phyloP scores from a whole-genome alignment of 2,113 vertebrate species.

The Prunella fulvescens region DNA sequence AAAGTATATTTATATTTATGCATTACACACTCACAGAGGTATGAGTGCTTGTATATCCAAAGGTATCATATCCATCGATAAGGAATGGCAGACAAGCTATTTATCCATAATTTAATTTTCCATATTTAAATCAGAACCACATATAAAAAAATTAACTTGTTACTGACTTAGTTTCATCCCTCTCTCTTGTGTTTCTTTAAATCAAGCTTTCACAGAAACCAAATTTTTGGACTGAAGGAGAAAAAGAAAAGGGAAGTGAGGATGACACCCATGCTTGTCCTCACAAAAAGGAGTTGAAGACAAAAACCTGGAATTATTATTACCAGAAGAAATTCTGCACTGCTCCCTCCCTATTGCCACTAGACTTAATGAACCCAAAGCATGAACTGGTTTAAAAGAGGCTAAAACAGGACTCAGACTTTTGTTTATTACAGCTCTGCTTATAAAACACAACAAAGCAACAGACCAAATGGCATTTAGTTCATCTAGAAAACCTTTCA shows the following conservation, averaged over 20 bases:
- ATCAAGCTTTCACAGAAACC: background rate
- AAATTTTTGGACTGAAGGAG: background rate
- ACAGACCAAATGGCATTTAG: background rate
- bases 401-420: background rate
- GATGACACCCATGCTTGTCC: background rate
- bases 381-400: background rate
- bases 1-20: background rate
- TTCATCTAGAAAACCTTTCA: background rate
- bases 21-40: background rate
- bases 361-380: background rate
- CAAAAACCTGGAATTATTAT: background rate
- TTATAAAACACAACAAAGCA: background rate
- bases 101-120: background rate
- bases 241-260: background rate
- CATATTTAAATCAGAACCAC: background rate
- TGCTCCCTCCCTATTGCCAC: background rate
- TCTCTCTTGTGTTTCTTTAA: background rate
- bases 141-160: background rate
- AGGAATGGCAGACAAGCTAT: background rate
- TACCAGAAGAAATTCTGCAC: background rate
- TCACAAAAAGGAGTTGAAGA: background rate
- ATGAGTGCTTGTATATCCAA: background rate
- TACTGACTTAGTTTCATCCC: background rate
- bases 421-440: background rate
- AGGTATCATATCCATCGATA: background rate